Percentiles rank a stretch among this genome's conserved stretches.
Conservation (phyloP, 2,888 invertebrate genomes). For the Theodoxus fluviatilis region DNA sequence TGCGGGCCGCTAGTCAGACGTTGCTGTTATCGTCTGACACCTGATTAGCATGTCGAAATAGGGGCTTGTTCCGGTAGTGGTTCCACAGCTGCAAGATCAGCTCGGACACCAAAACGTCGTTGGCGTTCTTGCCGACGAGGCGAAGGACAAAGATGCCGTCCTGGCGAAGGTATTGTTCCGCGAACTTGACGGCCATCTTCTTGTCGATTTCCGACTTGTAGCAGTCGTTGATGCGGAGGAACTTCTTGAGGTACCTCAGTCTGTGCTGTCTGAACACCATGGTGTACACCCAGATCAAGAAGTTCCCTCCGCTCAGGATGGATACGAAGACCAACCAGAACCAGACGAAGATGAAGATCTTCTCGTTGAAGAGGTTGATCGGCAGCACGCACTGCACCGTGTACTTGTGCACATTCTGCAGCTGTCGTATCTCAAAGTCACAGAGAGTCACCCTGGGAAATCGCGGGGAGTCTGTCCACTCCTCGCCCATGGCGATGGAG, state of each 20-base stretch:
- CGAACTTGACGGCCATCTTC: constrained; percentile 60
- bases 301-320: constrained; percentile 64
- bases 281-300: constrained; percentile 66
- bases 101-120: constrained; percentile 65
- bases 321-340: constrained; percentile 68
- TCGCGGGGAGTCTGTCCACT: constrained; percentile 60
- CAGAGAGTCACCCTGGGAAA: constrained; percentile 65
- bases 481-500: constrained; percentile 64
- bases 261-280: constrained; percentile 57
- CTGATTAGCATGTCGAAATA: constrained; percentile 57
- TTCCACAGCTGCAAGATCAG: constrained; percentile 64
- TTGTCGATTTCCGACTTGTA: constrained; percentile 60
- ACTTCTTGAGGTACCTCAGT: constrained; percentile 60
- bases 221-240: constrained; percentile 57
- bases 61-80: constrained; percentile 58
- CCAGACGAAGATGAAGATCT: constrained; percentile 68
- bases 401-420: constrained; percentile 67
- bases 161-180: constrained; percentile 62
- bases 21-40: constrained; percentile 60
- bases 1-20: constrained; percentile 59
- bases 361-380: constrained; percentile 61
- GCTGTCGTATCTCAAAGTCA: constrained; percentile 66
- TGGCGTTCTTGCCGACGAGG: constrained; percentile 65
- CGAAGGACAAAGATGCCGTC: constrained; percentile 65
- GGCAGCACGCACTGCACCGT: constrained; percentile 66